Percentiles rank a stretch among this genome's conserved stretches.
These are phyloP conservation scores for Lepetodrilus schrolli DNA, from an alignment of 2,888 invertebrate genomes.

Conservation along the genomic window DNA sequence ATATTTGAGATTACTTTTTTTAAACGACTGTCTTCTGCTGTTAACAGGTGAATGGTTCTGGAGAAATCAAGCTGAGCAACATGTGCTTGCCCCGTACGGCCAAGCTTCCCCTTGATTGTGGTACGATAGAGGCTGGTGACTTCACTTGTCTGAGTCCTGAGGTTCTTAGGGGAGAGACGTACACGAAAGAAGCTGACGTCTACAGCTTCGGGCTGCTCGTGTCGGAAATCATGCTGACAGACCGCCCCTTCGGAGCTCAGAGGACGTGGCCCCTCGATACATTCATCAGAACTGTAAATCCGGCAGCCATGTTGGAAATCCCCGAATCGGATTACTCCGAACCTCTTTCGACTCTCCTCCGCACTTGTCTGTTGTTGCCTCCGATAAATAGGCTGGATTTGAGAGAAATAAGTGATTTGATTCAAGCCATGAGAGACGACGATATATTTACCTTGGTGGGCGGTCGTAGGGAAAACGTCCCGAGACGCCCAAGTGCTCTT, in stretches of 20 bases:
- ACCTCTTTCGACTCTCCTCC: no score
- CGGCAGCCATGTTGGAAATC: constrained; percentile 44
- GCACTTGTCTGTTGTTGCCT: no score
- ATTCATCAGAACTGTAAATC: constrained; percentile 48
- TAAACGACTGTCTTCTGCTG: no score
- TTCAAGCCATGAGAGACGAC: no score
- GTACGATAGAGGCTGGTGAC: constrained; percentile 45
- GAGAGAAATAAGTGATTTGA: no score
- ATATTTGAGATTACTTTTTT: no score
- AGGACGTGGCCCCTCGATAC: constrained; percentile 40
- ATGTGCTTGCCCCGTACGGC: constrained; percentile 60
- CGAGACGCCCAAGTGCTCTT: no score
- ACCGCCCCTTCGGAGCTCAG: constrained; percentile 36
- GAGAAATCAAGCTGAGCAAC: constrained; percentile 54
- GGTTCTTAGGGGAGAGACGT: constrained; percentile 61
- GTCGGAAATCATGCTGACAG: constrained; percentile 45
- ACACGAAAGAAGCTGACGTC: constrained; percentile 62
- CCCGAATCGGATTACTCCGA: background rate
- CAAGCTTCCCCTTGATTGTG: constrained; percentile 46
- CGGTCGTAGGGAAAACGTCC: no score
- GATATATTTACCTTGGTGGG: no score
- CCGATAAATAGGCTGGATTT: no score
- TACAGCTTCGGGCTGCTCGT: constrained; percentile 58
- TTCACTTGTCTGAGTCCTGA: constrained; percentile 68
- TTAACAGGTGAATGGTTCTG: constrained; percentile 39